phyloP scores from a whole-genome alignment of 1,140 invertebrate species.

The Papilio helenus region DNA sequence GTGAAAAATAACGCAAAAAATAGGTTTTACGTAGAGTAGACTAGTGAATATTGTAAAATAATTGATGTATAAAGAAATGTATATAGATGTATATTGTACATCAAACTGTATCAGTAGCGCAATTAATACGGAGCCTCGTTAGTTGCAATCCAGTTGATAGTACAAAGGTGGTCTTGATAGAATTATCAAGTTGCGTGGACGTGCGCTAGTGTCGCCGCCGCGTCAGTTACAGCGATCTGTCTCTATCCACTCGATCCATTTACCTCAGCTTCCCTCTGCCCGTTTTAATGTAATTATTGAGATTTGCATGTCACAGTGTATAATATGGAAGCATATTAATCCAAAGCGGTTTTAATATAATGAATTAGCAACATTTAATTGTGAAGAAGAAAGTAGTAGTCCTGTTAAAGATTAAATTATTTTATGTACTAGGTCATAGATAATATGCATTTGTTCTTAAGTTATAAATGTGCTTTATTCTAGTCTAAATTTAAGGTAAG shows the following conservation, averaged over 20 bases:
- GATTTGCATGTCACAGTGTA: constrained; percentile 79
- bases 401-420: not conserved
- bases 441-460: too few species aligned
- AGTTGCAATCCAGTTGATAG: constrained; percentile 53
- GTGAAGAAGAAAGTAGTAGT: not conserved
- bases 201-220: constrained; percentile 52
- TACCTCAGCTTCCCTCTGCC: constrained; percentile 63
- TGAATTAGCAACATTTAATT: not conserved
- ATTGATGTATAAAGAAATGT: not conserved
- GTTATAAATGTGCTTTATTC: too few species aligned
- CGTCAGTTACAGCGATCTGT: constrained; percentile 72
- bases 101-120: not conserved
- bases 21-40: too few species aligned
- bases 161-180: constrained; percentile 66
- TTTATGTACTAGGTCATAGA: not conserved
- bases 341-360: not conserved
- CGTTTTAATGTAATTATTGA: constrained; percentile 78
- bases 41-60: too few species aligned
- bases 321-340: constrained; percentile 52
- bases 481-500: too few species aligned
- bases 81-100: not conserved
- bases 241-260: constrained; percentile 61
- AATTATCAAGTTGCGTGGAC: constrained; percentile 62
- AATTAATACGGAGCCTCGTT: constrained; percentile 48
- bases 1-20: too few species aligned